A percentile compares a stretch with the other conserved stretches of the same genome.
phyloP scores from a whole-genome alignment of 2,888 invertebrate species.

The Aphodius sticticus region DNA sequence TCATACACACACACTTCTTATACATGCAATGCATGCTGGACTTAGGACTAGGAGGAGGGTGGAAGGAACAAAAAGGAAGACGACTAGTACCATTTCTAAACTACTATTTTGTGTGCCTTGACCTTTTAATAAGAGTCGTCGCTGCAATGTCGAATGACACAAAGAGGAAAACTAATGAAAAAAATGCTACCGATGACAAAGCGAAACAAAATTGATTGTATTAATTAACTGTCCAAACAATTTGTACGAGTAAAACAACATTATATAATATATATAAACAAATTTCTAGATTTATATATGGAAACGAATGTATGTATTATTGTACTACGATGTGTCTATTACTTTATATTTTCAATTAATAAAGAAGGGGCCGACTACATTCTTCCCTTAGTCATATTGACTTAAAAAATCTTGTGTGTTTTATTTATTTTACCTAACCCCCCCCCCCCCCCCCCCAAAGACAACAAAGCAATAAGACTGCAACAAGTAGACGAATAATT shows the following conservation, averaged over 20 bases:
- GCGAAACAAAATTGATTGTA: slow-evolving; percentile 34
- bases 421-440: slow-evolving; percentile 25
- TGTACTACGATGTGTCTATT: slow-evolving; percentile 53
- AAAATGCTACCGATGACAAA: slow-evolving; percentile 23
- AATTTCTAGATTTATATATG: slow-evolving; percentile 57
- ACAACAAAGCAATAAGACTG: not conserved
- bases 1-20: not conserved
- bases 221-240: slow-evolving; percentile 41
- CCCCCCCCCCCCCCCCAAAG: not conserved
- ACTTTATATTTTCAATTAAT: slow-evolving; percentile 60
- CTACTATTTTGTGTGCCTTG: slow-evolving; percentile 59
- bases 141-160: slow-evolving; percentile 35
- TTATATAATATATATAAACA: slow-evolving; percentile 40
- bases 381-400: slow-evolving; percentile 51
- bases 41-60: slow-evolving; percentile 8
- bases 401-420: slow-evolving; percentile 47
- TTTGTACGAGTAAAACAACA: slow-evolving; percentile 49
- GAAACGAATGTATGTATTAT: slow-evolving; percentile 51
- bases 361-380: slow-evolving; percentile 56
- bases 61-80: slow-evolving; percentile 38
- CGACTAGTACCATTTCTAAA: slow-evolving; percentile 46
- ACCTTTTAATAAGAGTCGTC: slow-evolving; percentile 52
- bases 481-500: not conserved
- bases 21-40: not conserved
- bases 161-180: slow-evolving; percentile 9